Base-by-base conservation (phyloP, 2,113 vertebrate species). In the Alectura lathami region DNA sequence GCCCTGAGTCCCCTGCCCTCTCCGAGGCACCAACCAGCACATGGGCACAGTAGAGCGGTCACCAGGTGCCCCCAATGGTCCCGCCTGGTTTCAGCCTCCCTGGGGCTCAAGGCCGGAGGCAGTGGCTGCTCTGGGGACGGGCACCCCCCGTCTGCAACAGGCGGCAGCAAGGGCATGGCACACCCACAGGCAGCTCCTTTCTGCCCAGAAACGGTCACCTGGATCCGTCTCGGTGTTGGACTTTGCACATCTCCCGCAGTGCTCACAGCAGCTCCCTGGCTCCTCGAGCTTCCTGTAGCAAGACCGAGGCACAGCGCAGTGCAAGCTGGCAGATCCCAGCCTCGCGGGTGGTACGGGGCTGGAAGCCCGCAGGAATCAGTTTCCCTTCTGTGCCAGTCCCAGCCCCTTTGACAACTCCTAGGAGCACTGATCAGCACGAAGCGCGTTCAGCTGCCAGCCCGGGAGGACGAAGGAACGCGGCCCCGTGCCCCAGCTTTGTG, bases 1-100 rank as follows among this genome's bases (percentile, higher is more conserved):
- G 34, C 40, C 45, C 79, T 60, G 36, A 24, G 83, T 80, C 93
- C 73, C 79, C 59, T 57, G 72, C 64, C 38, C 47, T 89, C 70
- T 56, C 74, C 16, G 72, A 67, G 38, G 42, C 67, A 66, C 48
- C 24, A 68, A 20, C 12, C 76, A 26, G 82, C 51, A 45, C 75
- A 53, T 2, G 2, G 75, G 63, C 54, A 38, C 64, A 20, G 79
- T n/a, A 11, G 0, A 0, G n/a, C 30, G 60, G 23, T 77, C 1
- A 0, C 81, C 75, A 56, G 57, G 70, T 2, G 0, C 48, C 81
- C 82, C 36, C 3, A 1, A 34, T 51, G 40, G 42, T 64, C 50
- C 32, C 32, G 77, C 24, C 77, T 94, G 91, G 76, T 24, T 90
- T 88, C 47, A 24, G 47, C 43, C 47, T 80, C 57, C 68, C 38